phyloP scores from a whole-genome alignment of 2,888 invertebrate species.

The Leucozona laternaria region DNA sequence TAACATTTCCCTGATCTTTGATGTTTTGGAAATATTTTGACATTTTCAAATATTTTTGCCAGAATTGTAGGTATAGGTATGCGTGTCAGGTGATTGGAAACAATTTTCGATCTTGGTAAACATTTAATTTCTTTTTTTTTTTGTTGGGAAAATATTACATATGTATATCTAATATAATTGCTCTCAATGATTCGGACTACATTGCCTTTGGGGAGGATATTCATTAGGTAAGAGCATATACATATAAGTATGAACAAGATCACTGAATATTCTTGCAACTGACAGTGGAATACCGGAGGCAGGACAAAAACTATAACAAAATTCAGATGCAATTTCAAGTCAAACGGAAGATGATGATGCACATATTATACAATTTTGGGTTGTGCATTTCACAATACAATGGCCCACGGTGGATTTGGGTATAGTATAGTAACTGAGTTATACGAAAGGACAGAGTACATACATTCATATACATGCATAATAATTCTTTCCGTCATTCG shows the following conservation, averaged over 20 bases:
- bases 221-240: conserved; percentile 57
- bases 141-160: conserved; percentile 15
- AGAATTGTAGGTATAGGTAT: neutral
- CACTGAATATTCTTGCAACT: conserved; percentile 67
- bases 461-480: neutral
- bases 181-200: conserved; percentile 14
- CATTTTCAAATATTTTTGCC: conserved; percentile 36
- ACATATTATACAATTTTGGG: neutral
- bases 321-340: conserved; percentile 65
- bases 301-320: conserved; percentile 12
- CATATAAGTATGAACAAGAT: conserved; percentile 62
- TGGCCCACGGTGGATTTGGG: neutral
- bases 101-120: conserved; percentile 42
- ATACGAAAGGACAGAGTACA: neutral
- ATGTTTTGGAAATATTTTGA: conserved; percentile 71
- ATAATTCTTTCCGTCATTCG: conserved; percentile 13
- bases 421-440: neutral
- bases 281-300: conserved; percentile 70
- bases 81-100: conserved; percentile 50
- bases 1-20: conserved; percentile 34
- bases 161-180: conserved; percentile 25
- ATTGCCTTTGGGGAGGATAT: conserved; percentile 41
- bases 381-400: neutral
- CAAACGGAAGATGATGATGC: conserved; percentile 23
- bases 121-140: conserved; percentile 22